phyloP scores from a whole-genome alignment of 2,888 invertebrate genomes.

The Adelognathus sp. region DNA sequence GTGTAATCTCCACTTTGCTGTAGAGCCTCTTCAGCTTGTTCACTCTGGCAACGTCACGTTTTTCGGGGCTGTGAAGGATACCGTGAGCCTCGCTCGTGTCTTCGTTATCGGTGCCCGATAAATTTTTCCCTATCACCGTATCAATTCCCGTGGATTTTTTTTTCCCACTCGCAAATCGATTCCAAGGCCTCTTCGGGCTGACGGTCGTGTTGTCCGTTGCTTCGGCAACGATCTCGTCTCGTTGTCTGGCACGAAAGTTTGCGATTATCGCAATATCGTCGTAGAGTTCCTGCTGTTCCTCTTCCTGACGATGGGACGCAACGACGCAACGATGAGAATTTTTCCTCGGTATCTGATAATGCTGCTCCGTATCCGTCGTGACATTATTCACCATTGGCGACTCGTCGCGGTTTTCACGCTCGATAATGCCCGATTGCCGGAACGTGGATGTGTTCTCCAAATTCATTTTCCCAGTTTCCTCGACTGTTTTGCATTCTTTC shows the following conservation, averaged over 20 bases:
- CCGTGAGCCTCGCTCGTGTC: constrained; percentile 28
- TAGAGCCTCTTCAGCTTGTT: constrained; percentile 75
- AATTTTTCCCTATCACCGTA: constrained; percentile 25
- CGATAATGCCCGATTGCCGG: neutral
- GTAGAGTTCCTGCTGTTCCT: constrained; percentile 69
- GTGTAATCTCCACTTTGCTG: constrained; percentile 73
- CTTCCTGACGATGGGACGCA: constrained; percentile 9
- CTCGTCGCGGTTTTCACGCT: neutral
- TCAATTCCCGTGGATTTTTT: constrained; percentile 26
- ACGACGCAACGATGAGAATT: constrained; percentile 43
- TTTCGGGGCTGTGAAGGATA: constrained; percentile 26
- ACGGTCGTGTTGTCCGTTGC: constrained; percentile 34
- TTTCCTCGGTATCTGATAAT: constrained; percentile 72
- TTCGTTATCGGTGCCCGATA: constrained; percentile 41
- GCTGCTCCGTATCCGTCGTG: constrained; percentile 67
- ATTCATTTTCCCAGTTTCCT: neutral
- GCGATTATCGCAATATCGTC: constrained; percentile 74
- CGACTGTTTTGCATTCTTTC: constrained; percentile 14
- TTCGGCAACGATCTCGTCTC: constrained; percentile 45
- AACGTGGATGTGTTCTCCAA: neutral
- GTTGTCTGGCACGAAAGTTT: constrained; percentile 70
- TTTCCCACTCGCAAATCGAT: constrained; percentile 68
- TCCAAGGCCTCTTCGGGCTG: constrained; percentile 69
- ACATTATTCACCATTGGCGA: neutral
- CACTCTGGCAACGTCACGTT: constrained; percentile 60